Conservation (phyloP, 2,888 invertebrate species). For the Fabriciana adippe region DNA sequence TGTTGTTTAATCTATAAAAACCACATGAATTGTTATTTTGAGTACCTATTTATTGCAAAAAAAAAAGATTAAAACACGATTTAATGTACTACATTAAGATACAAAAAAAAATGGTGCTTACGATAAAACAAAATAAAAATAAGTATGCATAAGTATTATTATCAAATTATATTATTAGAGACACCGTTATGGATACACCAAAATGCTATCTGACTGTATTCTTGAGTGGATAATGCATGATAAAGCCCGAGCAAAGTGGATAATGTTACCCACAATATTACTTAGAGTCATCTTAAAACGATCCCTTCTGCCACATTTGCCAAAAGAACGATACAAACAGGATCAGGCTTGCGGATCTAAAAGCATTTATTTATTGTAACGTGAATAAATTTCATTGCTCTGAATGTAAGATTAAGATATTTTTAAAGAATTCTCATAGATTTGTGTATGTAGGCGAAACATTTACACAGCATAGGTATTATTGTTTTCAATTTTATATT, state of each 20-base stretch:
- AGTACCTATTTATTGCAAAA: too few species aligned
- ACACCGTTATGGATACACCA: slow-evolving; percentile 12
- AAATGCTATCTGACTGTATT: slow-evolving; percentile 12
- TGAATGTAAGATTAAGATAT: neutral
- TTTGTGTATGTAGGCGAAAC: neutral
- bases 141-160: neutral
- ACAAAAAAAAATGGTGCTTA: too few species aligned
- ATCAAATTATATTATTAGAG: slow-evolving; percentile 3
- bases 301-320: slow-evolving; percentile 42
- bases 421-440: slow-evolving; percentile 1
- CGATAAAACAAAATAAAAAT: neutral
- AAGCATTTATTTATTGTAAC: slow-evolving; percentile 6
- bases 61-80: too few species aligned
- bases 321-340: slow-evolving; percentile 40
- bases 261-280: slow-evolving; percentile 45
- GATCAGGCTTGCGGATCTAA: slow-evolving; percentile 30
- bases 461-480: neutral
- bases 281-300: slow-evolving; percentile 38
- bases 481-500: neutral
- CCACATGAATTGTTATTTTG: too few species aligned
- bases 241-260: slow-evolving; percentile 48
- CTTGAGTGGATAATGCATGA: slow-evolving; percentile 49
- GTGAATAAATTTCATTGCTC: slow-evolving; percentile 4
- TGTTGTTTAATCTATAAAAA: too few species aligned
- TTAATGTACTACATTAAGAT: too few species aligned